A percentile compares a stretch with the other conserved stretches of the same genome.
phyloP scores from a whole-genome alignment of 2,888 invertebrate genomes.

The Napeogenes sylphis region DNA sequence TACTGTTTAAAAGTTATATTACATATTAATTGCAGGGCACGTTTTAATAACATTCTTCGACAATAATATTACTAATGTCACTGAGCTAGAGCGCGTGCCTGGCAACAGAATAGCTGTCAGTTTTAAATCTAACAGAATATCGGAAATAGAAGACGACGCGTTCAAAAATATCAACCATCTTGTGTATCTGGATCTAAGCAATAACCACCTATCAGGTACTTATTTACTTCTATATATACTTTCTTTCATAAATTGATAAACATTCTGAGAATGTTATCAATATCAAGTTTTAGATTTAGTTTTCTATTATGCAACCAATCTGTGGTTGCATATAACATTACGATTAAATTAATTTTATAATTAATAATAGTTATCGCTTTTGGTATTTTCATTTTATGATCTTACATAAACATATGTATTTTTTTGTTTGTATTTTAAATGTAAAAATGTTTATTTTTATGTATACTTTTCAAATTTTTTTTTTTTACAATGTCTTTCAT shows the following conservation, averaged over 20 bases:
- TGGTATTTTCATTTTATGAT: too few relatives aligned
- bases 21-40: conserved; percentile 50
- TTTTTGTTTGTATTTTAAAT: too few relatives aligned
- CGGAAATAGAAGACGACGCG: conserved; percentile 69
- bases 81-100: conserved; percentile 62
- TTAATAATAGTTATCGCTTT: too few relatives aligned
- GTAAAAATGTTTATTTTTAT: too few relatives aligned
- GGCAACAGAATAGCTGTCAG: conserved; percentile 68
- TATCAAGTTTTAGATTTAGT: not conserved
- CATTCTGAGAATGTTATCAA: not conserved
- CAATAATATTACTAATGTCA: conserved; percentile 72
- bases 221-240: not conserved
- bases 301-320: too few relatives aligned
- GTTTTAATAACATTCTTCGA: conserved; percentile 77
- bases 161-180: conserved; percentile 71
- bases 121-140: conserved; percentile 73
- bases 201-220: conserved; percentile 74
- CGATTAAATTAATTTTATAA: too few relatives aligned
- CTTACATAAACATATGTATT: too few relatives aligned
- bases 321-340: too few relatives aligned
- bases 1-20: not conserved
- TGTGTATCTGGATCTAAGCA: conserved; percentile 77
- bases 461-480: too few relatives aligned
- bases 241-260: not conserved
- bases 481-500: too few relatives aligned